These are phyloP conservation scores for Rhaphigaster nebulosa DNA, from an alignment of 2,888 invertebrate genomes.

Conservation along the genomic window DNA sequence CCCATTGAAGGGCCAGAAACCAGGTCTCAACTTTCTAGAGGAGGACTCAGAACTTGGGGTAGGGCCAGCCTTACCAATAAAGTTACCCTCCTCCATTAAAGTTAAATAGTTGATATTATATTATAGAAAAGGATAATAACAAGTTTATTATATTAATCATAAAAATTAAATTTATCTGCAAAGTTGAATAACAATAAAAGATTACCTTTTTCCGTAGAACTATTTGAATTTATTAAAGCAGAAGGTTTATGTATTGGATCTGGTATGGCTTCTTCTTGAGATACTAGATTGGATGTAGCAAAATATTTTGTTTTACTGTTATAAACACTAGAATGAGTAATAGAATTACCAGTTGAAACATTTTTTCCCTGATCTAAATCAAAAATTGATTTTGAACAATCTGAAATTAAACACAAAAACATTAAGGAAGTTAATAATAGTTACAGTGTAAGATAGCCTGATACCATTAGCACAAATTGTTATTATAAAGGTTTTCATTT, in stretches of 20 bases:
- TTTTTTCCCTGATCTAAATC: background rate
- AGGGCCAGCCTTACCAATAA: too few species aligned
- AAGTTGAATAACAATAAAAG: background rate
- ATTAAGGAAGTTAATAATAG: background rate
- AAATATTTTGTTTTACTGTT: background rate
- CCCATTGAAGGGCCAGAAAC: too few species aligned
- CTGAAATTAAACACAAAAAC: background rate
- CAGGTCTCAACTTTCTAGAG: too few species aligned
- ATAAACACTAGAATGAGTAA: background rate
- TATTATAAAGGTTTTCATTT: too few species aligned
- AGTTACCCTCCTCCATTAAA: too few species aligned
- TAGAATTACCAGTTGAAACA: background rate
- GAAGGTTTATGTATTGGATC: background rate
- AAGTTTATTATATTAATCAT: too few species aligned
- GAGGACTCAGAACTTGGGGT: too few species aligned
- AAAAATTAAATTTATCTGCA: background rate
- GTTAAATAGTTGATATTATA: too few species aligned
- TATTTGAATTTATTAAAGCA: background rate
- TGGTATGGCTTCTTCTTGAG: background rate
- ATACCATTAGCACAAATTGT: too few species aligned
- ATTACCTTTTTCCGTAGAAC: background rate
- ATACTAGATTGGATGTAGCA: background rate
- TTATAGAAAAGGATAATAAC: too few species aligned
- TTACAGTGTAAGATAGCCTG: too few species aligned
- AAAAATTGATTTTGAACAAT: constrained; percentile 14